These are phyloP conservation scores for Matsumurasca onukii DNA, from an alignment of 1,140 invertebrate species.

Conservation along the genomic window DNA sequence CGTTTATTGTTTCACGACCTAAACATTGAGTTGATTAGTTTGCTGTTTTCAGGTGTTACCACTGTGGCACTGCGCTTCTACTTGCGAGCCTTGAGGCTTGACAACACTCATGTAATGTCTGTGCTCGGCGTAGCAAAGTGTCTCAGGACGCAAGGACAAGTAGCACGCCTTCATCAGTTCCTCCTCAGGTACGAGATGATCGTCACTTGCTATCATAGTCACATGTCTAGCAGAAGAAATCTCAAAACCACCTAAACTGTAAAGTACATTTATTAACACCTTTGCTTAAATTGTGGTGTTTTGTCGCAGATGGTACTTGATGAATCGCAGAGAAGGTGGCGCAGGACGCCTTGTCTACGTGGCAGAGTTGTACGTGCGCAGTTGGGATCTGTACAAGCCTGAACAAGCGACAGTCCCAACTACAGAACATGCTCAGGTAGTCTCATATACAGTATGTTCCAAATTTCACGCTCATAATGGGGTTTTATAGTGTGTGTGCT, in stretches of 20 bases:
- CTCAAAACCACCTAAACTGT: too few species aligned
- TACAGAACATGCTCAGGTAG: too few species aligned
- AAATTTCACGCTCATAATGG: too few species aligned
- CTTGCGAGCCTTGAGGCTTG: conserved; percentile 56
- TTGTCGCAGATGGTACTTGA: conserved; percentile 52
- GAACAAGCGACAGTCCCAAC: conserved; percentile 34
- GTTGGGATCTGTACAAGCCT: conserved; percentile 48
- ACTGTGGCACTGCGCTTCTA: conserved; percentile 57
- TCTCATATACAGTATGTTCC: too few species aligned
- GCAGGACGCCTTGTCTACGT: conserved; percentile 50
- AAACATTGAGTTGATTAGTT: conserved; percentile 37
- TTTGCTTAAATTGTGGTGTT: too few species aligned
- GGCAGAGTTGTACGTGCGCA: conserved; percentile 52
- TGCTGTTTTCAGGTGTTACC: conserved; percentile 51
- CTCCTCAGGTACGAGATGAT: conserved; percentile 66
- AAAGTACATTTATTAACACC: too few species aligned
- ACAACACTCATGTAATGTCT: conserved; percentile 53
- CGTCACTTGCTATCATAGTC: too few species aligned
- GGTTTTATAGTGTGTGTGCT: too few species aligned
- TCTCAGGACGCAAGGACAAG: conserved; percentile 60
- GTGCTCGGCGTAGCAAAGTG: conserved; percentile 58
- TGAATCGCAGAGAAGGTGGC: conserved; percentile 41
- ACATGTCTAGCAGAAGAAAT: too few species aligned
- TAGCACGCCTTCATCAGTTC: conserved; percentile 61
- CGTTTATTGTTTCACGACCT: conserved; percentile 1